These are phyloP conservation scores for Maconellicoccus hirsutus DNA, from an alignment of 1,140 invertebrate species.

Conservation along the genomic window DNA sequence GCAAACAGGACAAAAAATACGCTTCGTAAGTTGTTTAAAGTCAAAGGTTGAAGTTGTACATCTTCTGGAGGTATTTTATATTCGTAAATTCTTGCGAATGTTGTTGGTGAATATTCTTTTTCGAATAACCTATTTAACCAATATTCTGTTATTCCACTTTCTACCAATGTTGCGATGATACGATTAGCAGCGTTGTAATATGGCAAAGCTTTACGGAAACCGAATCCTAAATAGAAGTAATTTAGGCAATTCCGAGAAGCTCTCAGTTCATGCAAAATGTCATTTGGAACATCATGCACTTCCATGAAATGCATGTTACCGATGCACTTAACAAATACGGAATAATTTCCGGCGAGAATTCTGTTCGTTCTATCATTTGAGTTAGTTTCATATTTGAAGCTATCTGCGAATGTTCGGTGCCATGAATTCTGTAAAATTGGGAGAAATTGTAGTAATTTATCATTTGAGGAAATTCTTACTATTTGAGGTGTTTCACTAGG, in stretches of 20 bases:
- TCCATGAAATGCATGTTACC: constrained; percentile 25
- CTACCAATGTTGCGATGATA: constrained; percentile 13
- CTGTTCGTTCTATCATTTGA: background rate
- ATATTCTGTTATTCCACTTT: constrained; percentile 24
- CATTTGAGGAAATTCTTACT: too few species aligned
- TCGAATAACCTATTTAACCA: constrained; percentile 23
- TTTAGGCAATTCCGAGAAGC: constrained; percentile 7
- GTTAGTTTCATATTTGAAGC: constrained; percentile 7
- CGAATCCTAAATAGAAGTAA: constrained; percentile 22
- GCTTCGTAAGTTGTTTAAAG: constrained; percentile 7
- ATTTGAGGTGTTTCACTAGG: too few species aligned
- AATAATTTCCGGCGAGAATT: constrained; percentile 11
- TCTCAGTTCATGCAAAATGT: constrained; percentile 23
- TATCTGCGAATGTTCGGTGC: constrained; percentile 21
- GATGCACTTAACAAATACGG: constrained; percentile 23
- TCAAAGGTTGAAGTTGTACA: background rate
- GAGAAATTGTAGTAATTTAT: too few species aligned
- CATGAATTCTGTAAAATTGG: constrained; percentile 12
- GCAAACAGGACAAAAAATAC: background rate
- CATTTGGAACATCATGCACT: constrained; percentile 4
- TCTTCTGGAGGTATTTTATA: background rate
- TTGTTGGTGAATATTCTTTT: background rate
- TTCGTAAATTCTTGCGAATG: constrained; percentile 25
- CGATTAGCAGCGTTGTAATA: background rate
- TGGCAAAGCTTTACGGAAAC: constrained; percentile 19